Percentiles rank a stretch among this genome's conserved stretches.
phyloP scores from a whole-genome alignment of 2,888 invertebrate species.

The Salpingus planirostris region DNA sequence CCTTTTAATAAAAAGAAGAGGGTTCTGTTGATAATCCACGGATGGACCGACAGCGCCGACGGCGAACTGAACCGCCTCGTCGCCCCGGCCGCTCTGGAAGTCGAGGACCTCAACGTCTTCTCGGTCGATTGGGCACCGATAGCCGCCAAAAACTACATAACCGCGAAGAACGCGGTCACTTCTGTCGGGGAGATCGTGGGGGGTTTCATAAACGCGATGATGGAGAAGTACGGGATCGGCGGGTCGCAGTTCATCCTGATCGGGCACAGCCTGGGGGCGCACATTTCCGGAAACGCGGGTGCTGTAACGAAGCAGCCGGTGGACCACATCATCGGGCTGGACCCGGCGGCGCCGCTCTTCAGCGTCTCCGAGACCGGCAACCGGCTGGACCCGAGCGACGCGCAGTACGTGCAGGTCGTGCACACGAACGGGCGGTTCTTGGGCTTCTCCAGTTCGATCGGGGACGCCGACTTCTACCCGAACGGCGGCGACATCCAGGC shows the following conservation, averaged over 20 bases:
- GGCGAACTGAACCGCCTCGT: constrained; percentile 22
- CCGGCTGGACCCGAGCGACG: constrained; percentile 26
- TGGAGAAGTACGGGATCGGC: constrained; percentile 16
- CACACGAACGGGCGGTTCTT: constrained; percentile 20
- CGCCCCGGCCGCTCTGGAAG: constrained; percentile 20
- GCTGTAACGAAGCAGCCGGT: constrained; percentile 19
- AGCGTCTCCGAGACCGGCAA: constrained; percentile 16
- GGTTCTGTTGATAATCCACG: constrained; percentile 31
- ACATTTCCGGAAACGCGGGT: constrained; percentile 28
- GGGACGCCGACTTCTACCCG: constrained; percentile 9
- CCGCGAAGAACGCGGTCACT: constrained; percentile 18
- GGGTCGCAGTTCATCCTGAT: constrained; percentile 20
- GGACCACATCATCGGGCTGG: constrained; percentile 27
- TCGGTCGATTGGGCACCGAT: constrained; percentile 30
- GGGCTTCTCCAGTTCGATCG: constrained; percentile 5
- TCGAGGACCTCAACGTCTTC: constrained; percentile 30
- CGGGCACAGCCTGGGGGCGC: constrained; percentile 30
- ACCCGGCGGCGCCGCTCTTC: constrained; percentile 26
- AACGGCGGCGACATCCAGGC: constrained; percentile 9
- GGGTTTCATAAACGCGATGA: constrained; percentile 22
- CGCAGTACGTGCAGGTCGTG: constrained; percentile 27
- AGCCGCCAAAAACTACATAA: constrained; percentile 20
- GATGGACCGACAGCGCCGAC: constrained; percentile 27
- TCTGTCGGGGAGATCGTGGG: constrained; percentile 24
- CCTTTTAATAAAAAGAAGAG: constrained; percentile 17